A percentile compares a stretch with the other conserved stretches of the same genome.
These are phyloP conservation scores for Capitella teleta DNA, from an alignment of 1,140 invertebrate species.

Conservation along the genomic window DNA sequence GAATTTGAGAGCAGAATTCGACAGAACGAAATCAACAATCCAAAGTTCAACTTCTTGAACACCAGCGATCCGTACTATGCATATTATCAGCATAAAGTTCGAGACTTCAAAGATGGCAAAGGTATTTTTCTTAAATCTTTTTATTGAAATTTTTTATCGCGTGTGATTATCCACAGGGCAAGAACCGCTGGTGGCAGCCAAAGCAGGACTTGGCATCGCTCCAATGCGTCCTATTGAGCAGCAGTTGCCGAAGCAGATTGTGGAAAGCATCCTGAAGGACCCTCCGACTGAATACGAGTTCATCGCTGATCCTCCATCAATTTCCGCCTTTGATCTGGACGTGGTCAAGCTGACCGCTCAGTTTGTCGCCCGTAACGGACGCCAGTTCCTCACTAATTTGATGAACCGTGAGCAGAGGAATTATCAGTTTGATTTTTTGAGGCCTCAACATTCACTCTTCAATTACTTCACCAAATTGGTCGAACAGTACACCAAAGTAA, in stretches of 20 bases:
- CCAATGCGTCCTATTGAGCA: slow-evolving; percentile 2
- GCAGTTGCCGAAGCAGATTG: slow-evolving; percentile 21
- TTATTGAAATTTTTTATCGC: not conserved
- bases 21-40: slow-evolving; percentile 47
- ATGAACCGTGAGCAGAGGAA: slow-evolving; percentile 98
- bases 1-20: slow-evolving; percentile 47
- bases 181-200: too few relatives aligned
- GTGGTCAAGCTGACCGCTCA: slow-evolving; percentile 96
- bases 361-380: slow-evolving; percentile 95
- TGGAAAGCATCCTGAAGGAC: slow-evolving; percentile 84
- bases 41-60: slow-evolving; percentile 60
- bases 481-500: slow-evolving; percentile 93
- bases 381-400: slow-evolving; percentile 92
- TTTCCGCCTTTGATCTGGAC: slow-evolving; percentile 95
- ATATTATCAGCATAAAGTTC: slow-evolving; percentile 97
- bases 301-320: slow-evolving; percentile 93
- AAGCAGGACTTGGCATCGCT: too few relatives aligned
- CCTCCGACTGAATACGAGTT: slow-evolving; percentile 95
- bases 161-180: slow-evolving; percentile 18
- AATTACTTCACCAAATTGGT: slow-evolving; percentile 96
- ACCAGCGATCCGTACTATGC: slow-evolving; percentile 95
- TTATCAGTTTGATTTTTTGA: slow-evolving; percentile 96
- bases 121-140: slow-evolving; percentile 31
- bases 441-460: slow-evolving; percentile 96
- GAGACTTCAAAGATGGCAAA: slow-evolving; percentile 87